A percentile compares a stretch with the other conserved stretches of the same genome.
phyloP scores from a whole-genome alignment of 2,113 vertebrate species.

The Carassius gibelio region DNA sequence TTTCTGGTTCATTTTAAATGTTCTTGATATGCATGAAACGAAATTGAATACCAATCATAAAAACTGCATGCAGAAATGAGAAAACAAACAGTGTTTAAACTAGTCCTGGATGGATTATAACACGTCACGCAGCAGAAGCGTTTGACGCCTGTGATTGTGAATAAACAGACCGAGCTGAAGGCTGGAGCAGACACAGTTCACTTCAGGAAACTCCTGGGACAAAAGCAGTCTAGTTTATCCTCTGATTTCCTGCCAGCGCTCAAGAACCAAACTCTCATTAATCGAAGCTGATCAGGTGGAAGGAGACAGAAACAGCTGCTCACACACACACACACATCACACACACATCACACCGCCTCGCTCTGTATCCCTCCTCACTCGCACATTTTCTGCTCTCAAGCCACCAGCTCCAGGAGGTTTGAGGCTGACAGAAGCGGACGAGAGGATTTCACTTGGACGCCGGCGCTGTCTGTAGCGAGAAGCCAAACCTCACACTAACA shows the following conservation, averaged over 20 bases:
- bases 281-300: constrained; percentile 60
- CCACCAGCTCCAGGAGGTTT: constrained; percentile 14
- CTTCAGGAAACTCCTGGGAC: constrained; percentile 52
- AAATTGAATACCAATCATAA: background rate
- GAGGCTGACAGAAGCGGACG: constrained; percentile 16
- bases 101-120: background rate
- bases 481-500: constrained; percentile 1
- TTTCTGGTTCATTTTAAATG: background rate
- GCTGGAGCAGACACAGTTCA: constrained; percentile 12
- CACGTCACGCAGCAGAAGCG: background rate
- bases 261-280: constrained; percentile 42
- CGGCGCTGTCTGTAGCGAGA: background rate
- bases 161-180: background rate
- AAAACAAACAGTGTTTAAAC: background rate
- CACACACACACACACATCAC: constrained; percentile 42
- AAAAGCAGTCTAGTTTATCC: constrained; percentile 56
- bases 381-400: background rate
- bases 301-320: constrained; percentile 58
- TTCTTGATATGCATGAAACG: background rate
- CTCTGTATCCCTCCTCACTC: too few species aligned
- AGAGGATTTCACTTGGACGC: constrained; percentile 42
- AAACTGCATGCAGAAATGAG: background rate
- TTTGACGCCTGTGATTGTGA: background rate
- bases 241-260: constrained; percentile 49
- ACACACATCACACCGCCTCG: background rate